These are phyloP conservation scores for Drosophila gunungcola DNA, from an alignment of 1,140 invertebrate species.

Conservation along the genomic window DNA sequence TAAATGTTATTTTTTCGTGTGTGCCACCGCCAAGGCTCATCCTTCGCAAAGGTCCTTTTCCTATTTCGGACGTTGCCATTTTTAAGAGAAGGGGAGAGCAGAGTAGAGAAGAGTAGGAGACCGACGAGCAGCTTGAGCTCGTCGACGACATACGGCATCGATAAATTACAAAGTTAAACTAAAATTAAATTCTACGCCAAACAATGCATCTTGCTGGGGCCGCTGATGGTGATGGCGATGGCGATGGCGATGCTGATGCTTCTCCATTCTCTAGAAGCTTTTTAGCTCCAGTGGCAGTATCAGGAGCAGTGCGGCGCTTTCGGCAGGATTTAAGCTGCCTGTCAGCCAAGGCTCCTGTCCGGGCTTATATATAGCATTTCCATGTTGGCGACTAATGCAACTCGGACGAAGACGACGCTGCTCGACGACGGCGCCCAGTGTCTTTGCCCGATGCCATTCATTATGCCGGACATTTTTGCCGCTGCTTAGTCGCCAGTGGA, in stretches of 20 bases:
- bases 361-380: conserved; percentile 76
- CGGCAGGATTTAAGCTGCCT: conserved; percentile 82
- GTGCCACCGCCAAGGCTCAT: conserved; percentile 22
- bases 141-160: conserved; percentile 80
- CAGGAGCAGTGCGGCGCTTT: conserved; percentile 49
- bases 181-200: conserved; percentile 84
- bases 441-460: conserved; percentile 79
- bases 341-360: conserved; percentile 70
- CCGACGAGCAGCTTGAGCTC: conserved; percentile 40
- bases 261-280: conserved; percentile 15
- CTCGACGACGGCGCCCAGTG: conserved; percentile 64
- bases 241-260: conserved; percentile 32
- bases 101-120: background rate
- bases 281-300: background rate
- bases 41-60: conserved; percentile 39
- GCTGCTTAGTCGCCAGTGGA: conserved; percentile 75
- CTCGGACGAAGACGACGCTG: conserved; percentile 51
- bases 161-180: conserved; percentile 84
- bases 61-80: conserved; percentile 27
- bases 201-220: conserved; percentile 75
- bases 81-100: conserved; percentile 7
- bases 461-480: conserved; percentile 80
- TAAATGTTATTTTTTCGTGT: conserved; percentile 1
- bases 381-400: conserved; percentile 82
- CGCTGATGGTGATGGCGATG: conserved; percentile 21